Conservation (phyloP, 2,888 invertebrate species). For the Latheticus oryzae region DNA sequence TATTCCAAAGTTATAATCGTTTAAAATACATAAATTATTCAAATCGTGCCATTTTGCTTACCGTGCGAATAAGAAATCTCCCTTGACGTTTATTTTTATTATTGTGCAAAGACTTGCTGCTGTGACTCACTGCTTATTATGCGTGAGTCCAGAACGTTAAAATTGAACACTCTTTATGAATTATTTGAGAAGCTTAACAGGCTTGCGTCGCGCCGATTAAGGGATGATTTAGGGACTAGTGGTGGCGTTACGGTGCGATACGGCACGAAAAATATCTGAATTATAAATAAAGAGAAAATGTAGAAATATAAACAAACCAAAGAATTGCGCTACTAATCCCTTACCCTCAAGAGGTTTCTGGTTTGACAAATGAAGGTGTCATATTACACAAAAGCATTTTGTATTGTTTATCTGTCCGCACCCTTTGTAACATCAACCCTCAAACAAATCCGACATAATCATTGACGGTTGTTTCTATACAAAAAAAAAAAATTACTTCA, state of each 20-base stretch:
- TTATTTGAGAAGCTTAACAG: conserved; percentile 59
- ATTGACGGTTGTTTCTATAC: too few relatives aligned
- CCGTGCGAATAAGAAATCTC: conserved; percentile 23
- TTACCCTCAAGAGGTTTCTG: too few relatives aligned
- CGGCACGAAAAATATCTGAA: conserved; percentile 53
- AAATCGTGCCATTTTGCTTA: conserved; percentile 26
- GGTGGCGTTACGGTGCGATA: conserved; percentile 52
- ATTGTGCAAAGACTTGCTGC: conserved; percentile 17
- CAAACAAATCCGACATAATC: conserved; percentile 12
- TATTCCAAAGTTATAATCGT: conserved; percentile 15
- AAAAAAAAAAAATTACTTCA: too few relatives aligned
- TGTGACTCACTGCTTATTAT: conserved; percentile 21
- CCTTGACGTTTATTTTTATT: conserved; percentile 36
- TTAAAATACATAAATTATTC: conserved; percentile 22
- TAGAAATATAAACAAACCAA: too few relatives aligned
- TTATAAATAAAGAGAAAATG: too few relatives aligned
- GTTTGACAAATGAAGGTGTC: conserved; percentile 60
- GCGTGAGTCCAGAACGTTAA: conserved; percentile 13
- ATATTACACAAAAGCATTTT: conserved; percentile 54
- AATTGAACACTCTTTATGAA: conserved; percentile 46
- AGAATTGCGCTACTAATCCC: too few relatives aligned
- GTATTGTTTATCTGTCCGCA: conserved; percentile 60
- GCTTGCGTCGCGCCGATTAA: conserved; percentile 52
- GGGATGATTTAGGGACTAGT: conserved; percentile 51
- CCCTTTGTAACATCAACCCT: conserved; percentile 46